Evolutionary conservation across 2,888 invertebrate genomes (phyloP), one percentile per base, ranked within the genome.

Genomic region (Mimumesa dahlbomi): DNA sequence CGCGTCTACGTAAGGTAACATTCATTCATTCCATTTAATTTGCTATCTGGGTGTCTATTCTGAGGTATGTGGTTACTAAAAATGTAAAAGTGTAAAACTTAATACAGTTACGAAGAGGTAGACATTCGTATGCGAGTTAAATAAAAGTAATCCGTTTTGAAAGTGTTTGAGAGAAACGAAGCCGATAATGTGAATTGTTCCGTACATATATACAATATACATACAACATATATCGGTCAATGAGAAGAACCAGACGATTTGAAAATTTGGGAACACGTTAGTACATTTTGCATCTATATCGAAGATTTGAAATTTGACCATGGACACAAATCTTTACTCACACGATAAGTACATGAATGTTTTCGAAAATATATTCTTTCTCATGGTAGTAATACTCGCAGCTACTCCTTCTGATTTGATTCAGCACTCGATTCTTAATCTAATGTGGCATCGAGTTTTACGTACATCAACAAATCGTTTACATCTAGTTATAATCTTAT

Each of bases 41-140:
- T 80, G 80, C 80, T 80, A 75, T 71, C 74, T 78, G 82, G 82
- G 77, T 75, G 77, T 79, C 65, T 79, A 80, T 80, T 85, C 82
- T 87, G 88, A 88, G 88, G 87, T 88, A 88, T 88, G 84, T 81
- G 87, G 88, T 88, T 86, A 85, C 86, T 88, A 87, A 87, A 86
- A 85, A 84, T 87, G 87, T 88, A 88, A 88, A 87, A 85, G 84
- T 88, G 87, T 86, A 86, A 88, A 87, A 87, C 84, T 87, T 87
- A 88, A 88, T 88, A 87, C 85, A 85, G 77, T 87, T 85, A 85
- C 75, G 80, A 85, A 83, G 86, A 86, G 87, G 87, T 87, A 86
- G 86, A 85, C 84, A 84, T 81, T 84, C 80, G 82, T 82, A 82
- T 83, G 79, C 77, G 81, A 80, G 77, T 82, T 79, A 84, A 84